These are phyloP conservation scores for Oreochromis niloticus DNA, from an alignment of 2,113 vertebrate genomes.

Conservation along the genomic window DNA sequence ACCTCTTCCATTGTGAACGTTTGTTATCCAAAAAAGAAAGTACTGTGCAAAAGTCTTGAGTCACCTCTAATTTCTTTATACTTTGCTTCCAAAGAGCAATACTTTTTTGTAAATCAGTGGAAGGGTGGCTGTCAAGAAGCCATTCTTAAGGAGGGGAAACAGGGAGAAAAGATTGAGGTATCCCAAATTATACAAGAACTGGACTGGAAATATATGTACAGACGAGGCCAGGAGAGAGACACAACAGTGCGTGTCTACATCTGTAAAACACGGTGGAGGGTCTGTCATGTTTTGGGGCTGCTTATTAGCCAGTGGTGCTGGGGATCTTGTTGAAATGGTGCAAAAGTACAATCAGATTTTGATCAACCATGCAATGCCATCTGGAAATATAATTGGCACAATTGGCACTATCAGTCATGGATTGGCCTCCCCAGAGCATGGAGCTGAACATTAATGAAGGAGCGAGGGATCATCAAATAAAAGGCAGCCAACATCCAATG, in stretches of 20 bases:
- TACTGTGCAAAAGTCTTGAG: neutral
- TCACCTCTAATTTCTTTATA: neutral
- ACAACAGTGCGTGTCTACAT: neutral
- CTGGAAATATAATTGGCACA: neutral
- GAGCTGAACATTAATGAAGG: neutral
- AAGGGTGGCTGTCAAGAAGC: neutral
- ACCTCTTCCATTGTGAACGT: neutral
- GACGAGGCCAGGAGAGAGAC: neutral
- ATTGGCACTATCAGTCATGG: neutral
- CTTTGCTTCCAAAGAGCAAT: rapidly evolving
- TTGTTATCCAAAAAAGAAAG: neutral
- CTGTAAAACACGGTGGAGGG: neutral
- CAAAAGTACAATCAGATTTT: neutral
- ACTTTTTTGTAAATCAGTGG: neutral
- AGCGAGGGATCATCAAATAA: neutral
- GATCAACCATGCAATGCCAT: neutral
- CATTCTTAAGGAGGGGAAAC: neutral
- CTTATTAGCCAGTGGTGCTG: neutral
- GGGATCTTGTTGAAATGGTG: neutral
- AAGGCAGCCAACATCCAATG: neutral
- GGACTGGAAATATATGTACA: neutral
- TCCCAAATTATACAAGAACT: neutral
- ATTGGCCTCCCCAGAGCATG: neutral
- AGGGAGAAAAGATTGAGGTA: neutral
- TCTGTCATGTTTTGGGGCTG: neutral